Percentiles rank a stretch among this genome's conserved stretches.
phyloP scores from a whole-genome alignment of 2,888 invertebrate species.

The Odontothrips loti region DNA sequence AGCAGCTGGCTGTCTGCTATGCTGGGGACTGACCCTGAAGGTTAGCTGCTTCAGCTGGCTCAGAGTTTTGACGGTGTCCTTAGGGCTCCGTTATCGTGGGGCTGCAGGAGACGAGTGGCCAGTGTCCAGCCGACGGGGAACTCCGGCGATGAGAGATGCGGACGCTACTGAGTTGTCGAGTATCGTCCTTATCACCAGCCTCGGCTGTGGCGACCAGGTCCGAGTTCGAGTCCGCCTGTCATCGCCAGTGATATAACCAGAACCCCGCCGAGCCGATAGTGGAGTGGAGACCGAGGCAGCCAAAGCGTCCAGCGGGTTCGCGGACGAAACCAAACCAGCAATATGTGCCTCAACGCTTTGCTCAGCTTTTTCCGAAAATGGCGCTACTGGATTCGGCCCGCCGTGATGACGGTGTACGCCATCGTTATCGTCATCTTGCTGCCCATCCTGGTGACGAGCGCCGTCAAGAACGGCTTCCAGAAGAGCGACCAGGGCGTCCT shows the following conservation, averaged over 20 bases:
- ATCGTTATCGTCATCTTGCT: slow-evolving; percentile 77
- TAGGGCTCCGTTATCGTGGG: too few relatives aligned
- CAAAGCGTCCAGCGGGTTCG: not conserved
- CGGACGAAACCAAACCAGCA: not conserved
- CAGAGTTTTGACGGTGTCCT: too few relatives aligned
- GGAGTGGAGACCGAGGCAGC: too few relatives aligned
- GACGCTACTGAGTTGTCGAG: not conserved
- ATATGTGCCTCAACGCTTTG: slow-evolving; percentile 33
- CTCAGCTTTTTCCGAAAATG: slow-evolving; percentile 50
- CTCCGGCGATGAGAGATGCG: too few relatives aligned
- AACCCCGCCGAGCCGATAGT: slow-evolving; percentile 4
- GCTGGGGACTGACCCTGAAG: too few relatives aligned
- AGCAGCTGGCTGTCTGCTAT: not conserved
- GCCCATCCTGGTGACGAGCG: slow-evolving; percentile 76
- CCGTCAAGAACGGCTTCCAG: slow-evolving; percentile 71
- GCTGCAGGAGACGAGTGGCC: too few relatives aligned
- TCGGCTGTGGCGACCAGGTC: not conserved
- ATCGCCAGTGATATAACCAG: not conserved
- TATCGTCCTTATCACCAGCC: not conserved
- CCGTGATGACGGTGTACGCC: slow-evolving; percentile 73
- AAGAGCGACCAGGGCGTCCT: slow-evolving; percentile 73
- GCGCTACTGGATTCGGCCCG: slow-evolving; percentile 87
- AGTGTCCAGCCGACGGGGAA: too few relatives aligned
- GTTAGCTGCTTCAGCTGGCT: too few relatives aligned
- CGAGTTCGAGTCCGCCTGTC: not conserved